A percentile compares a stretch with the other conserved stretches of the same genome.
Conservation (phyloP, 2,113 vertebrate species). For the Sprattus sprattus region DNA sequence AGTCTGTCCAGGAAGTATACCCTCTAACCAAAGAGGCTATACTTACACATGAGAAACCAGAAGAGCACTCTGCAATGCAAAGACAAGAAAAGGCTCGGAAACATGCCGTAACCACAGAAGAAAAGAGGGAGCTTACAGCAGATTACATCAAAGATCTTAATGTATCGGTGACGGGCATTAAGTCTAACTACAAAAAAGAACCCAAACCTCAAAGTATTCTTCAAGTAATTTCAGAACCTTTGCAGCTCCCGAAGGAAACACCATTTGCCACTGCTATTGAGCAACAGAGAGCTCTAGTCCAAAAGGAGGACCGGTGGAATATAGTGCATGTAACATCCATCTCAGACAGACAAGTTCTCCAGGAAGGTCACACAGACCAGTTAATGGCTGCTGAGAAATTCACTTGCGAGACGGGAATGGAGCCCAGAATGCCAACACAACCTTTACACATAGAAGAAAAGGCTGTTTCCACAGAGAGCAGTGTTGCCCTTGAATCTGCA, state of each 20-base stretch:
- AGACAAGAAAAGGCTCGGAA: slow-evolving; percentile 65
- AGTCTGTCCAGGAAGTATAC: slow-evolving; percentile 50
- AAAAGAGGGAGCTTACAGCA: slow-evolving; percentile 59
- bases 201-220: slow-evolving; percentile 51
- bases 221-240: slow-evolving; percentile 59
- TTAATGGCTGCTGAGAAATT: slow-evolving; percentile 57
- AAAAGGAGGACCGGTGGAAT: slow-evolving; percentile 72
- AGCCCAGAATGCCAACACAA: slow-evolving; percentile 67
- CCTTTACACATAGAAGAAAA: slow-evolving; percentile 63
- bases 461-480: slow-evolving; percentile 67
- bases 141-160: slow-evolving; percentile 62
- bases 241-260: slow-evolving; percentile 70
- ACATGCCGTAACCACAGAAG: slow-evolving; percentile 60
- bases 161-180: slow-evolving; percentile 45
- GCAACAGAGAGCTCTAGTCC: slow-evolving; percentile 65
- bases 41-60: slow-evolving; percentile 57
- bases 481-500: slow-evolving; percentile 64
- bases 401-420: slow-evolving; percentile 59
- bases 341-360: slow-evolving; percentile 62
- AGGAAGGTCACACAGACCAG: slow-evolving; percentile 60
- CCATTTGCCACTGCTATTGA: slow-evolving; percentile 42
- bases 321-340: slow-evolving; percentile 64
- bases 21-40: slow-evolving; percentile 73
- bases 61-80: slow-evolving; percentile 57
- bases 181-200: slow-evolving; percentile 57